Conservation (phyloP, 2,888 invertebrate species). For the Oegoconia quadripuncta region DNA sequence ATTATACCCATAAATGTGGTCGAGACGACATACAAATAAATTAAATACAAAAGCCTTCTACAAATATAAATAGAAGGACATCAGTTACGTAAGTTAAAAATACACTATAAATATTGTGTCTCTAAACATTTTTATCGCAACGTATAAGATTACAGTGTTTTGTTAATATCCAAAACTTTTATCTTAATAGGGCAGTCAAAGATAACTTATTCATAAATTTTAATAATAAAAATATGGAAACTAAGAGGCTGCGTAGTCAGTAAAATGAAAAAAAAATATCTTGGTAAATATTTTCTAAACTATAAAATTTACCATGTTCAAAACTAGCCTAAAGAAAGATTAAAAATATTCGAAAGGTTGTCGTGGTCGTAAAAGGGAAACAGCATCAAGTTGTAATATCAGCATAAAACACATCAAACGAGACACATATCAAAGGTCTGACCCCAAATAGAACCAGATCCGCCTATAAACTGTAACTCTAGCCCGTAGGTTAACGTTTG, state of each 20-base stretch:
- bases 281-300: too few species aligned
- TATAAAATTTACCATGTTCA: too few species aligned
- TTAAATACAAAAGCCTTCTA: slow-evolving; percentile 19
- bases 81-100: slow-evolving; percentile 13
- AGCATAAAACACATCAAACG: slow-evolving; percentile 64
- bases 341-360: background rate
- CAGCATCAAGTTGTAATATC: slow-evolving; percentile 29
- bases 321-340: too few species aligned
- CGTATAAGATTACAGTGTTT: slow-evolving; percentile 8
- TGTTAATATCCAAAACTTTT: slow-evolving; percentile 7
- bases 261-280: too few species aligned
- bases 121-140: slow-evolving; percentile 1
- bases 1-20: slow-evolving; percentile 33
- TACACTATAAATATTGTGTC: slow-evolving; percentile 19
- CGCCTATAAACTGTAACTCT: slow-evolving; percentile 45
- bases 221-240: slow-evolving; percentile 9
- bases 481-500: slow-evolving; percentile 43
- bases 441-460: slow-evolving; percentile 62
- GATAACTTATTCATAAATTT: slow-evolving; percentile 10
- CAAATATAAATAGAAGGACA: slow-evolving; percentile 22
- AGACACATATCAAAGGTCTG: slow-evolving; percentile 55
- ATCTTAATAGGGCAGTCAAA: slow-evolving; percentile 11
- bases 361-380: slow-evolving; percentile 17
- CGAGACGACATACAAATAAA: slow-evolving; percentile 17
- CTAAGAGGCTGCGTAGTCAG: slow-evolving; percentile 1